Evolutionary conservation across 2,888 invertebrate genomes (phyloP), one percentile per base, ranked within the genome.

Genomic region (Caenorhabditis doughertyi): DNA sequence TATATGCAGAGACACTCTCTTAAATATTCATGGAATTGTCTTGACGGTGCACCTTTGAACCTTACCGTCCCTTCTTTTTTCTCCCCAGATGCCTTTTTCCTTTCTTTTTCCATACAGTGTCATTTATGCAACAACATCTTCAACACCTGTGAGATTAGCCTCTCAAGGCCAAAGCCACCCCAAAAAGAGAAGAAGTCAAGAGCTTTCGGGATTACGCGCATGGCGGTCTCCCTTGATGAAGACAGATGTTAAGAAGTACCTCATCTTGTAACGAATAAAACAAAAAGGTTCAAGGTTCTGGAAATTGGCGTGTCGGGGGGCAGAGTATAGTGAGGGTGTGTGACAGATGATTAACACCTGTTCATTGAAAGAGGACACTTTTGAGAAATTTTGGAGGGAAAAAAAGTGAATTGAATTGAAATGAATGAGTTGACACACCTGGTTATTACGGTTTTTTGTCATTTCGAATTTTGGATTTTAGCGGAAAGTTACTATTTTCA

Each of bases 1-100:
- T 58, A 58, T 67, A 74, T 74, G 60, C 77, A 62, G 39, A 49
- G 53, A 44, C 18, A 21, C 27, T 55, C 55, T 7, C 62, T 77
- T 68, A 77, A 77, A 77, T 77, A 77, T 77, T 77, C 77, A 77
- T 70, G 77, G 55, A 77, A 60, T 51, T 23, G 67, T 74, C 74
- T 74, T 47, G 29, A 42, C 74, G 65, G 49, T 49, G 42, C 53
- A 77, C 77, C 77, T 77, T 77, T 77, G 77, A 77, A 70, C 62
- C 68, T 47, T 51, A 42, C 77, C 60, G 76, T 65, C 25, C 39
- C 5, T 2, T 39, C 44, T 18, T 13, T 47, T 47, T 47, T 18
- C 55, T 4, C 29, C 58, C 49, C 47, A 39, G 64, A 55, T 64
- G 73, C 18, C 44, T n/a, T 47, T 13, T 51, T 62, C 25, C 44